A percentile compares a stretch with the other conserved stretches of the same genome.
These are phyloP conservation scores for Acestrorhynchus altus DNA, from an alignment of 2,797 vertebrate species.

Conservation along the genomic window DNA sequence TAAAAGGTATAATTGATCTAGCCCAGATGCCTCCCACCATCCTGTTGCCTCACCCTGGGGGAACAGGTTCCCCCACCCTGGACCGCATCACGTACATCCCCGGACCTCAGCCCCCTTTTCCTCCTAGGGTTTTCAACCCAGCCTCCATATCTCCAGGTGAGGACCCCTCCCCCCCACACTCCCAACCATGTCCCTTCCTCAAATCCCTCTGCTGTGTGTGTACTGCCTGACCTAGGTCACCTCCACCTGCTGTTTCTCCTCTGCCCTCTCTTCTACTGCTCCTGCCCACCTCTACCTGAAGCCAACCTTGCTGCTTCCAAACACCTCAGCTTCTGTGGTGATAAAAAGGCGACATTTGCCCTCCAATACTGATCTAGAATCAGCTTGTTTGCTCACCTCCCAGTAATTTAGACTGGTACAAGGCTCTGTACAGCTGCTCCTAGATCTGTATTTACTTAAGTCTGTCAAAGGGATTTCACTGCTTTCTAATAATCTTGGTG, in stretches of 20 bases:
- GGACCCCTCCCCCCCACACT: constrained; percentile 64
- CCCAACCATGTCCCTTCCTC: constrained; percentile 64
- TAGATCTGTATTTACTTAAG: constrained; percentile 14
- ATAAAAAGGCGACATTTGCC: neutral
- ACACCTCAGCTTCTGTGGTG: neutral
- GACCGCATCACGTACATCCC: constrained; percentile 97
- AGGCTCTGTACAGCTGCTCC: constrained; percentile 11
- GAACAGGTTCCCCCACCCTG: constrained; percentile 93
- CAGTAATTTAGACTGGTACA: neutral
- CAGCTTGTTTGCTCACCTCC: constrained; percentile 1
- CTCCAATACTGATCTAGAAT: constrained; percentile 21
- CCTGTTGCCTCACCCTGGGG: constrained; percentile 97
- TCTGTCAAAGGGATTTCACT: neutral
- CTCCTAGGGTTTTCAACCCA: constrained; percentile 94
- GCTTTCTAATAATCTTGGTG: neutral
- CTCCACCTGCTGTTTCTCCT: constrained; percentile 43
- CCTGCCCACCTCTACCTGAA: constrained; percentile 24
- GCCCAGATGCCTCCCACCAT: constrained; percentile 99
- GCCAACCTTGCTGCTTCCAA: constrained; percentile 2
- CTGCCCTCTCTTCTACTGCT: constrained; percentile 32
- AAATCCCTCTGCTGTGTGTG: constrained; percentile 44
- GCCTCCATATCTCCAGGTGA: constrained; percentile 96
- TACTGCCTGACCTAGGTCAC: constrained; percentile 40
- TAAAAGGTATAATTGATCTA: constrained; percentile 99
- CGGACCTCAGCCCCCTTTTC: constrained; percentile 93